Evolutionary conservation across 2,888 invertebrate genomes (phyloP), one percentile per base, ranked within the genome.

Genomic region (Cyclophora albipunctata): DNA sequence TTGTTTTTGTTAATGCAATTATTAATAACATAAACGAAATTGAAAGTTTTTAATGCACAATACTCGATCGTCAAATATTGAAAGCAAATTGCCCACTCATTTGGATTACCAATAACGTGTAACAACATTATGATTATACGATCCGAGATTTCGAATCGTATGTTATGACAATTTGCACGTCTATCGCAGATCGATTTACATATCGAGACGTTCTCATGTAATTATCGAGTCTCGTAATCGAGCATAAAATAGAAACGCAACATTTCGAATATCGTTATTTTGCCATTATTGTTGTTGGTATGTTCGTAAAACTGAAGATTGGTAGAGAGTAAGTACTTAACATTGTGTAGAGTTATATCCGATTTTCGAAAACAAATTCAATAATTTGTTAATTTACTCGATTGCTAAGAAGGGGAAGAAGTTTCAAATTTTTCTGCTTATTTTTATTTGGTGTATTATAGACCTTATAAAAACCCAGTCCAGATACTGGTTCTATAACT

Each of bases 1-100:
- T 81, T 84, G 83, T 84, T 82, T 84, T 80, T 76, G 73, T 79
- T 78, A 76, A 78, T 78, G 71, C 66, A 71, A 73, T 78, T 79
- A 73, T 80, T 78, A 81, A 78, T 76, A 75, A 71, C 69, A 56
- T 64, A 64, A 75, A 59, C 67, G 78, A 81, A 81, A 82, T 75
- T 75, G 84, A 84, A 84, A 84, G 83, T 82, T 67, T 70, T 34
- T 74, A 75, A 77, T 75, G 69, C 70, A 69, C 67, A 71, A 71
- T 75, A 75, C 69, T 59, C 64, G 73, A 64, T 70, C 62, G 71
- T 67, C 71, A 70, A 79, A 78, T 79, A 78, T 71, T 73, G 76
- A 81, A 79, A 80, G 79, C 75, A 75, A 78, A 73, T 73, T 73
- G 67, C 59, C 60, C 66, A 66, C 66, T 64, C 66, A 67, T 66